phyloP scores from a whole-genome alignment of 2,797 vertebrate species.

The Tenualosa thibaudeaui region DNA sequence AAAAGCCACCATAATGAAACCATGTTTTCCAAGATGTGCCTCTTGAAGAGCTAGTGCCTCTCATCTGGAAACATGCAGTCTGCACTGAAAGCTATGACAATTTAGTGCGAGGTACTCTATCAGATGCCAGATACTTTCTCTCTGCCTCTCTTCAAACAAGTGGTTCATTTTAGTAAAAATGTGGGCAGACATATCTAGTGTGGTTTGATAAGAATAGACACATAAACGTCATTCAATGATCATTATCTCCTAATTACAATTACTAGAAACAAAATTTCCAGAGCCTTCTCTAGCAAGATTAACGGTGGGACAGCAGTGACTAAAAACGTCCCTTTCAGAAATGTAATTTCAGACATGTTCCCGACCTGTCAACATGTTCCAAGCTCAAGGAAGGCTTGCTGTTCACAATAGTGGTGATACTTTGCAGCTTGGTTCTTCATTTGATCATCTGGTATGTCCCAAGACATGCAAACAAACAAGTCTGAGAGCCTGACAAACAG shows the following conservation, averaged over 20 bases:
- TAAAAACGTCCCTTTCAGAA: not conserved
- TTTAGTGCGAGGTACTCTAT: not conserved
- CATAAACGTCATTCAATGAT: not conserved
- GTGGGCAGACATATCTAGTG: not conserved
- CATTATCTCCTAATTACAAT: not conserved
- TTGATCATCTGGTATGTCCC: conserved; percentile 1
- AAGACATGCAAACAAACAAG: conserved; percentile 9
- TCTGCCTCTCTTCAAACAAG: not conserved
- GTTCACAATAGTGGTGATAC: not conserved
- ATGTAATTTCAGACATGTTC: not conserved
- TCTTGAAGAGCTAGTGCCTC: conserved; percentile 58
- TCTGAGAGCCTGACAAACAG: not conserved
- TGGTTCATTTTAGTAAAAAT: not conserved
- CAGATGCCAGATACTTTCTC: not conserved
- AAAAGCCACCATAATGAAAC: conserved; percentile 55
- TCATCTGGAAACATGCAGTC: conserved; percentile 56
- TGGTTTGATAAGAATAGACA: not conserved
- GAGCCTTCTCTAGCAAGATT: not conserved
- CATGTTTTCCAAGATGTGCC: conserved; percentile 64
- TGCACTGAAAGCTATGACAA: conserved; percentile 11
- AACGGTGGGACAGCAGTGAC: not conserved
- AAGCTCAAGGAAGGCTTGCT: not conserved
- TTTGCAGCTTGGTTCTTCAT: not conserved
- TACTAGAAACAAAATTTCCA: not conserved
- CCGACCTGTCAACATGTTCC: not conserved